Evolutionary conservation across 2,797 vertebrate genomes (phyloP), one percentile per base, ranked within the genome.

Genomic region (Acomys russatus): DNA sequence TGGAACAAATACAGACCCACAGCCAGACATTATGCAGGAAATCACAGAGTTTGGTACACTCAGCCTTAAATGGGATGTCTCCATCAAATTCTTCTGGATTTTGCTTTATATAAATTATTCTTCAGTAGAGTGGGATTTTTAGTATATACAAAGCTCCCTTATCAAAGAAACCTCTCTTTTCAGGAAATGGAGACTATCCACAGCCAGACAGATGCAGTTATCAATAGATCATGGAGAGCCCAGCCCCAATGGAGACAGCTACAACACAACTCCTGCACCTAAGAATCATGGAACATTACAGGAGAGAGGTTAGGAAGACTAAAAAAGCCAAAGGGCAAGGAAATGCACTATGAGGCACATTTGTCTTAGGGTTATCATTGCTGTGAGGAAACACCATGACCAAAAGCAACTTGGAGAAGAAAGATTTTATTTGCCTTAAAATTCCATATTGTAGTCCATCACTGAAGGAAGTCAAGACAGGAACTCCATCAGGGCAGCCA

Each of bases 41-140:
- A 44, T 44, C 44, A 44, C 44, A 44, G 44, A 4, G 44, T 44
- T 44, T 44, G 44, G 44, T 44, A 44, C 44, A 44, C 44, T 44
- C 44, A 44, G 44, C 44, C 44, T 4, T 44, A 44, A 44, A 44
- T 44, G 44, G 44, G 44, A 44, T 44, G 44, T 44, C 44, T 44
- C 44, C 44, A 44, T 44, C 44, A 44, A 44, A 44, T 44, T 44
- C 44, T 44, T 44, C 44, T 51, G 9, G 9, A 38, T 78, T 78
- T 78, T 78, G 87, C 66, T 71, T 88, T 78, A 59, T 88, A 15
- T 23, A 64, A 91, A 61, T 93, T 88, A 91, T 61, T 93, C 18
- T 15, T 85, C 63, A 87, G 33, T 61, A 68, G 54, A 66, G 61
- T 56, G 18, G 30, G 8, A 79, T n/a, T 22, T n/a, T 79, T 56